Base-by-base conservation (phyloP, 92 coral and sea anemone species). In the Plumapathes pennacea region DNA sequence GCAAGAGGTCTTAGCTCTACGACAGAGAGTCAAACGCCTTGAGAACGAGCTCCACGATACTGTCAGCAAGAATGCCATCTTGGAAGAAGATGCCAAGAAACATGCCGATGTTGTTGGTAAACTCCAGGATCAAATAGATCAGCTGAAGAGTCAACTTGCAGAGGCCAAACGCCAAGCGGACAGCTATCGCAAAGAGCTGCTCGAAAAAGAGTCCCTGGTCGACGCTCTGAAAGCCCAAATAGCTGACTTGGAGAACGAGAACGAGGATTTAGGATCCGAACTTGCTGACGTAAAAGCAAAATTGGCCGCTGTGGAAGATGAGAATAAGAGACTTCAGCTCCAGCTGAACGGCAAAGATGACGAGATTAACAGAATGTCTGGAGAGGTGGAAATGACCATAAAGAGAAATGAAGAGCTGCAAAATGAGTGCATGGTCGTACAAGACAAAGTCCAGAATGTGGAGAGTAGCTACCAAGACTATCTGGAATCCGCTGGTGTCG, bases 21-120 rank as follows among this genome's bases (percentile, higher is more conserved):
- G 57, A 48, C 89, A 88, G 67, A 89, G 70, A 46, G 69, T 94
- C 19, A 72, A 52, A 18, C 90, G 91, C 46, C 72, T 82, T 5
- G 97, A 94, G 45, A 59, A 82, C 21, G 97, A 94, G 57, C 78
- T 89, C 27, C 94, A 82, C 25, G 86, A 80, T 20, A 90, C 88
- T n/a, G 69, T 76, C 32, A 94, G 74, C 43, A 78, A 70, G 64
- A 69, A 76, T 46, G 64, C 80, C 29, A 89, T 77, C 11, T 74
- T 94, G 12, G 96, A 81, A 40, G 84, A 89, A 64, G 97, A 83
- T 11, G 70, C 85, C 45, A 89, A 85, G 50, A 76, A 68, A 34
- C 91, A 89, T 51, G 72, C 77, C 25, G 56, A 74, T 7, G 75
- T 72, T 34, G 86, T 81, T 7, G 76, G 71, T 45, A 88, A 81